Conservation (phyloP, 2,113 vertebrate genomes). For the Prunella himalayana region DNA sequence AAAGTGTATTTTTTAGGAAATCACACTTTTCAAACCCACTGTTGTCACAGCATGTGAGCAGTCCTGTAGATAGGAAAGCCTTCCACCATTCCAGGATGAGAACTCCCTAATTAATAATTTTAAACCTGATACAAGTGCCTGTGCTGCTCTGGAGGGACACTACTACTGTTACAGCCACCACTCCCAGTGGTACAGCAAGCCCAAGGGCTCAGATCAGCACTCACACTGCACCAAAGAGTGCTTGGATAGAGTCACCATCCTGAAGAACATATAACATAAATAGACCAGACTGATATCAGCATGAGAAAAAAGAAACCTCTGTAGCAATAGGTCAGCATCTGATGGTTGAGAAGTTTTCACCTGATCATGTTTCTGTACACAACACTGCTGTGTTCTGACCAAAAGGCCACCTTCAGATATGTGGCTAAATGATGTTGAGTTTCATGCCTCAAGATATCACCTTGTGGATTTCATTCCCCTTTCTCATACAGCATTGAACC, state of each 20-base stretch:
- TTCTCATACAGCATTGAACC: neutral
- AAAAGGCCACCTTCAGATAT: neutral
- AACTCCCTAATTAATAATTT: neutral
- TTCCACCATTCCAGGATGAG: neutral
- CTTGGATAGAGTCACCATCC: neutral
- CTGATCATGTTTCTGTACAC: rapidly evolving
- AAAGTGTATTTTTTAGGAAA: neutral
- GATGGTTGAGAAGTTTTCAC: neutral
- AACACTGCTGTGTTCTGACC: neutral
- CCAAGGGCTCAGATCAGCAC: neutral
- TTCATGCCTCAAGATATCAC: neutral
- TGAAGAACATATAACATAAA: neutral
- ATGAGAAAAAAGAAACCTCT: neutral
- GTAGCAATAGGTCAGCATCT: neutral
- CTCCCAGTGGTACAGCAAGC: neutral
- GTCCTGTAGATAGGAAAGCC: neutral
- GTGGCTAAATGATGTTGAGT: neutral
- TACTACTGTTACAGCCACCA: rapidly evolving
- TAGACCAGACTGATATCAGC: neutral
- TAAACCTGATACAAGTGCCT: neutral
- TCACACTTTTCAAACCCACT: neutral
- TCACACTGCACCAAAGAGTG: neutral
- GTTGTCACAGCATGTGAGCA: neutral
- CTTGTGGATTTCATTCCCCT: neutral
- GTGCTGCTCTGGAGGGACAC: neutral